These are phyloP conservation scores for Mercenaria mercenaria DNA, from an alignment of 1,140 invertebrate species.

Conservation along the genomic window DNA sequence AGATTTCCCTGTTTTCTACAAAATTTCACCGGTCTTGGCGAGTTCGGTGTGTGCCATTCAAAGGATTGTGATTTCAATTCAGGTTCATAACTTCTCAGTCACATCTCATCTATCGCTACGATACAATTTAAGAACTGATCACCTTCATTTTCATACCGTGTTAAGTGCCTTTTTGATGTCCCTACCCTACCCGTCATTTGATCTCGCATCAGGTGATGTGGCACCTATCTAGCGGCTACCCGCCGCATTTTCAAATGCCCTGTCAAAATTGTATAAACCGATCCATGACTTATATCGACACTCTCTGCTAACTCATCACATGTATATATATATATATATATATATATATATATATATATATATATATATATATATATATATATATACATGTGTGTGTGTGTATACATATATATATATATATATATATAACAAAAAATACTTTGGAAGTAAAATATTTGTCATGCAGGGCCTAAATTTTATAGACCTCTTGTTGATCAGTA, in stretches of 20 bases:
- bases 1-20: slow-evolving; percentile 7
- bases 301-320: neutral
- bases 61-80: neutral
- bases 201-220: neutral
- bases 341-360: too few species aligned
- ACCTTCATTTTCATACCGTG: neutral
- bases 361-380: too few species aligned
- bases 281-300: neutral
- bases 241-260: neutral
- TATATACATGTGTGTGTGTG: too few species aligned
- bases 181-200: neutral
- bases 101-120: neutral
- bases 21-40: neutral
- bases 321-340: too few species aligned
- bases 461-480: too few species aligned
- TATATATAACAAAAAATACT: too few species aligned
- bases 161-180: neutral
- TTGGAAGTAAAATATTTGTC: too few species aligned
- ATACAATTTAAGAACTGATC: neutral
- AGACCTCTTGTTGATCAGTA: too few species aligned
- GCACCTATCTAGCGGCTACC: neutral
- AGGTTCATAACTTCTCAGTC: neutral
- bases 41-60: slow-evolving; percentile 2
- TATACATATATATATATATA: too few species aligned
- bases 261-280: too few species aligned